These are phyloP conservation scores for Pygoscelis antarcticus DNA, from an alignment of 2,113 vertebrate species.

Conservation along the genomic window DNA sequence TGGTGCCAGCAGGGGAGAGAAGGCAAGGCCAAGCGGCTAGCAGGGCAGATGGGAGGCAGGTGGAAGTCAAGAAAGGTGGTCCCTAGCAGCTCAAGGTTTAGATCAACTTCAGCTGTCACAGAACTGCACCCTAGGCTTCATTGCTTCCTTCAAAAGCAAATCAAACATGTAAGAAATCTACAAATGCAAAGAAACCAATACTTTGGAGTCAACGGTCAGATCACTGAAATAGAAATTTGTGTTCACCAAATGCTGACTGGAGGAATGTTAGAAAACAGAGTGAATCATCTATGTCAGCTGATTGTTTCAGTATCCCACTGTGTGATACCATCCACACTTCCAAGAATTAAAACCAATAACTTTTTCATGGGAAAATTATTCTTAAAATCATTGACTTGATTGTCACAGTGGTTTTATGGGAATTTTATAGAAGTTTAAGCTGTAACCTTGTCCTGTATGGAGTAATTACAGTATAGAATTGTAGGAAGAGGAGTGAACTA, in stretches of 20 bases:
- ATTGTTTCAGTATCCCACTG: background rate
- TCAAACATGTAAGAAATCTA: background rate
- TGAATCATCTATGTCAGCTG: accelerated
- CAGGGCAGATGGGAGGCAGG: background rate
- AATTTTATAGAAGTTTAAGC: background rate
- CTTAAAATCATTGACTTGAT: background rate
- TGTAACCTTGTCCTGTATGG: background rate
- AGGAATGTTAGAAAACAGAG: background rate
- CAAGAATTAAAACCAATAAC: background rate
- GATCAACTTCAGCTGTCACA: background rate
- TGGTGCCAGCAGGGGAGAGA: background rate
- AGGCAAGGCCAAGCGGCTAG: background rate
- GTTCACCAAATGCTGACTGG: background rate
- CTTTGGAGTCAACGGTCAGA: background rate
- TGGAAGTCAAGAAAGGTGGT: background rate
- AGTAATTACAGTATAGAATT: background rate
- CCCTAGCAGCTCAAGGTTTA: background rate
- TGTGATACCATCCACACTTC: background rate
- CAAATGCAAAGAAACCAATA: background rate
- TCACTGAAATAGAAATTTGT: background rate
- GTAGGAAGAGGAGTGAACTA: background rate
- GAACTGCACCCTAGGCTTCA: background rate
- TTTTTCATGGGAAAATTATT: background rate
- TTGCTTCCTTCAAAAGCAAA: background rate
- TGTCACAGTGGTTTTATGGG: background rate